These are phyloP conservation scores for Setophaga petechia DNA, from an alignment of 2,113 vertebrate species.

Conservation along the genomic window DNA sequence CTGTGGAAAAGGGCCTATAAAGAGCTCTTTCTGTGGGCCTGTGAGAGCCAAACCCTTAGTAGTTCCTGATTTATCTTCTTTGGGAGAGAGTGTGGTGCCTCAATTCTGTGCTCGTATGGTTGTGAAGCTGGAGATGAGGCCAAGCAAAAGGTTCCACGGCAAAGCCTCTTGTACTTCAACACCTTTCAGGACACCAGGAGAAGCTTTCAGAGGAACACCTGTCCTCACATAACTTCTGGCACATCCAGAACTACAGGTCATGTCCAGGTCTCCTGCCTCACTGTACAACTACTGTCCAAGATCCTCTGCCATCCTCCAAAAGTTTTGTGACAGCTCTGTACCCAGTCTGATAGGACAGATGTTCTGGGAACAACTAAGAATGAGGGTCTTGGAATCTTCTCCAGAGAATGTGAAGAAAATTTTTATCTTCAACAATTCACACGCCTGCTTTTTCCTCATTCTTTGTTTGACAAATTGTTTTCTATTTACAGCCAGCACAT, in stretches of 20 bases:
- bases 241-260: neutral
- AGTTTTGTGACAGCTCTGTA: neutral
- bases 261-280: neutral
- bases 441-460: slow-evolving; percentile 31
- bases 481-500: slow-evolving; percentile 58
- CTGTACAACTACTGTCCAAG: neutral
- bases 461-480: slow-evolving; percentile 62
- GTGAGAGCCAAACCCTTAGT: neutral
- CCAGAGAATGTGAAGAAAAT: neutral
- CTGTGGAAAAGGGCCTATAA: neutral
- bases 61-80: neutral
- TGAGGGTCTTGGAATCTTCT: neutral
- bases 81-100: neutral
- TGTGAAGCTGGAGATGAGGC: neutral
- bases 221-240: neutral
- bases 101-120: rapidly evolving
- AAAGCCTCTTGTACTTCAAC: neutral
- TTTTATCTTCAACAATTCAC: slow-evolving; percentile 3
- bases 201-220: neutral
- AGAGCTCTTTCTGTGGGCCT: neutral
- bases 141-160: neutral
- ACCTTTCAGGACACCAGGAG: neutral
- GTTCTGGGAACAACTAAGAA: neutral
- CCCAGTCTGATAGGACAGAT: neutral
- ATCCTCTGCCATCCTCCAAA: neutral